phyloP scores from a whole-genome alignment of 2,113 vertebrate genomes.

The Tachysurus vachellii region DNA sequence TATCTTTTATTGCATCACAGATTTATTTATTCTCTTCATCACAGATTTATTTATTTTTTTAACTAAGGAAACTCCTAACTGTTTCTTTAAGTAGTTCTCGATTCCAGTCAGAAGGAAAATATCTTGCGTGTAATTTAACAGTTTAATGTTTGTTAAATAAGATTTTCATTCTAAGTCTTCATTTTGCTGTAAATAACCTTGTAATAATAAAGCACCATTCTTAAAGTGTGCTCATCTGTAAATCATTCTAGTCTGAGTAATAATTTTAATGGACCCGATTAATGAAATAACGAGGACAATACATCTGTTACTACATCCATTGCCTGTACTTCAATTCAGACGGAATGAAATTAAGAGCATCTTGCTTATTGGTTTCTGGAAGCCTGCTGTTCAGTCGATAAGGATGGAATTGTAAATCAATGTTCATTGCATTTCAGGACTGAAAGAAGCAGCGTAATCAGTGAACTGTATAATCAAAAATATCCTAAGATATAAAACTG shows the following conservation, averaged over 20 bases:
- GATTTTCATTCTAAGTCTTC: background rate
- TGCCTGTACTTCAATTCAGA: constrained; percentile 10
- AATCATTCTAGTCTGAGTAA: constrained; percentile 11
- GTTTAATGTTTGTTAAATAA: background rate
- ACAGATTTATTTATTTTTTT: background rate
- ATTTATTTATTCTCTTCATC: background rate
- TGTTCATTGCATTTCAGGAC: constrained; percentile 48
- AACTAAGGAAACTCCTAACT: background rate
- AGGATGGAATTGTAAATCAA: constrained; percentile 53
- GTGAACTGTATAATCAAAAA: constrained; percentile 37
- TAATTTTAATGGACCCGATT: constrained; percentile 3
- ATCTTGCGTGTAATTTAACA: background rate
- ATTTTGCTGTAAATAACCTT: background rate
- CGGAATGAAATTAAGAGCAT: constrained; percentile 14
- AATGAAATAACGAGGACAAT: constrained; percentile 9
- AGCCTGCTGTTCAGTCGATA: constrained; percentile 42
- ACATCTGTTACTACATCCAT: background rate
- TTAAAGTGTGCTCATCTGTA: background rate
- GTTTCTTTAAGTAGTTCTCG: background rate
- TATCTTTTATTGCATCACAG: background rate
- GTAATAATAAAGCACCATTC: background rate
- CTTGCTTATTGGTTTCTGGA: constrained; percentile 29
- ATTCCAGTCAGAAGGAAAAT: background rate
- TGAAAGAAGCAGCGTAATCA: constrained; percentile 27
- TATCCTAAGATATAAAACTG: background rate